phyloP scores from a whole-genome alignment of 2,888 invertebrate species.

The Melipona beecheii region DNA sequence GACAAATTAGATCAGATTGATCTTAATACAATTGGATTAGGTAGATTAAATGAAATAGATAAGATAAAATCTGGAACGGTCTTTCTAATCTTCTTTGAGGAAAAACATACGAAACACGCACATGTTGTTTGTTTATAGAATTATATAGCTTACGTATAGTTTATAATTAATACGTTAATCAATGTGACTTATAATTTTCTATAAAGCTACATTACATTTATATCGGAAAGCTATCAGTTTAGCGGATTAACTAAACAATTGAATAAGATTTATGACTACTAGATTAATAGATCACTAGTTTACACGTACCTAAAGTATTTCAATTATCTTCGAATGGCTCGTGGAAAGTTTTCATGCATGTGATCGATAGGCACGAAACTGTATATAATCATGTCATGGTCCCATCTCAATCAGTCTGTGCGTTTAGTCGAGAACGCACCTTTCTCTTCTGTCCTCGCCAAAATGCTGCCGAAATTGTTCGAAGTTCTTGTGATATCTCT shows the following conservation, averaged over 20 bases:
- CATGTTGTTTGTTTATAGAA: neutral
- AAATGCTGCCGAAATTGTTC: constrained; percentile 50
- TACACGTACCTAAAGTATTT: neutral
- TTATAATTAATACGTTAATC: neutral
- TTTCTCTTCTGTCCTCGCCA: constrained; percentile 1
- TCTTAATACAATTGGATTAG: too few species aligned
- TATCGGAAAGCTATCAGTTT: too few species aligned
- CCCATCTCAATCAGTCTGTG: constrained; percentile 42
- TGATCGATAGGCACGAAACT: neutral
- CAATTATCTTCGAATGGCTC: neutral
- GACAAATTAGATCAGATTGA: too few species aligned
- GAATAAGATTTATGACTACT: too few species aligned
- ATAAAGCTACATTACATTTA: neutral
- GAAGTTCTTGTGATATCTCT: constrained; percentile 19
- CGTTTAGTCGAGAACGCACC: constrained; percentile 57
- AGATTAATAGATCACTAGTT: neutral
- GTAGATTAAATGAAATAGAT: too few species aligned
- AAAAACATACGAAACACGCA: constrained; percentile 69
- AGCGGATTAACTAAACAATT: too few species aligned
- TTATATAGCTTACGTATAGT: neutral
- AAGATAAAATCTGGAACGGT: too few species aligned
- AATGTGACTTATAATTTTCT: neutral
- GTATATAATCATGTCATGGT: constrained; percentile 9
- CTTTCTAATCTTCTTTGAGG: too few species aligned
- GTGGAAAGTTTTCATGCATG: neutral